Evolutionary conservation across 2,888 invertebrate species (phyloP).

Genomic region (Andrena marginata): DNA sequence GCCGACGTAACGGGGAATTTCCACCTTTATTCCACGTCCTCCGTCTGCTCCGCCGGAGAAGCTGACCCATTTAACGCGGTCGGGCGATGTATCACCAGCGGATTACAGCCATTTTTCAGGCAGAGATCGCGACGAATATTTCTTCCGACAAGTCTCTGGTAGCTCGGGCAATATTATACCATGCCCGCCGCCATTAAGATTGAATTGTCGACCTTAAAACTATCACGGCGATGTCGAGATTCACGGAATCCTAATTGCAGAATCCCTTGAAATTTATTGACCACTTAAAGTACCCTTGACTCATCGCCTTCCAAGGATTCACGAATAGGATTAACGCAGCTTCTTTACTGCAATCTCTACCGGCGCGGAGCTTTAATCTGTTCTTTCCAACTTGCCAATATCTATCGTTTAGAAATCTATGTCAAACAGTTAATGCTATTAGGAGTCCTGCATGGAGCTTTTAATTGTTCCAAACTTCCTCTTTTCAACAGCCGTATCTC

Average conservation of each 20-base stretch:
- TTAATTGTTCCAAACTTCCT: too few species aligned
- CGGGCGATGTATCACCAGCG: constrained; percentile 53
- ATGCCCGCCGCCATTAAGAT: background rate
- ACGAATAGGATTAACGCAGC: background rate
- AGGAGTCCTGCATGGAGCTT: too few species aligned
- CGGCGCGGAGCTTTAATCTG: too few species aligned
- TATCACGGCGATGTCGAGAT: constrained; percentile 6
- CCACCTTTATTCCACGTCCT: constrained; percentile 46
- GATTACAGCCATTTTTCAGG: constrained; percentile 48
- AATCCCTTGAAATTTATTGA: constrained; percentile 10
- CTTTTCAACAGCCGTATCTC: too few species aligned
- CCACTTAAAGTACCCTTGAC: background rate
- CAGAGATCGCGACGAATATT: constrained; percentile 31
- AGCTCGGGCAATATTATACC: constrained; percentile 20
- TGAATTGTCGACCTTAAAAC: constrained; percentile 25
- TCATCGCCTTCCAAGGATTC: background rate
- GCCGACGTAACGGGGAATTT: background rate
- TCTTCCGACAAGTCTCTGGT: constrained; percentile 15
- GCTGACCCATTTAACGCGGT: constrained; percentile 57
- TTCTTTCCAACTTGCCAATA: too few species aligned
- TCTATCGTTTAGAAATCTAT: too few species aligned
- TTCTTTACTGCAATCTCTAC: background rate
- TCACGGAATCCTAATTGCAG: constrained; percentile 11
- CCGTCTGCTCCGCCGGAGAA: constrained; percentile 42
- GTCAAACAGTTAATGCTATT: too few species aligned